A percentile compares a stretch with the other conserved stretches of the same genome.
phyloP scores from a whole-genome alignment of 2,113 vertebrate genomes.

The Mastomys coucha region DNA sequence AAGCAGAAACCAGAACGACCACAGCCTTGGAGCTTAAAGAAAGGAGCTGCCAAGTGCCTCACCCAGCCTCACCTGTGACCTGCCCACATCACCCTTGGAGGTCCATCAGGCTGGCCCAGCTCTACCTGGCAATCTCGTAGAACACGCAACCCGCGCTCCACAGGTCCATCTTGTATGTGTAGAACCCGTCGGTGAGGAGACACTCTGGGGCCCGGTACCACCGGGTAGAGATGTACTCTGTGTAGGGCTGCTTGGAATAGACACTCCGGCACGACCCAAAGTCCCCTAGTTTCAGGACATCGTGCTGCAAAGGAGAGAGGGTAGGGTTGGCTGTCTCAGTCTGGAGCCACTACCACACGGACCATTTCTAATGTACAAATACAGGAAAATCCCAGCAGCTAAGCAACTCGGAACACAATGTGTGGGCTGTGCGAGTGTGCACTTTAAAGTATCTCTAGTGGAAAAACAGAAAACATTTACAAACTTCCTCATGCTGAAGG shows the following conservation, averaged over 20 bases:
- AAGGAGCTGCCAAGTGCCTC: neutral
- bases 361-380: neutral
- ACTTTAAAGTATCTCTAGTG: fast-evolving
- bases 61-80: neutral
- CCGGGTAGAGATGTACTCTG: constrained; percentile 92
- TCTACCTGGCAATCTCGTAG: constrained; percentile 93
- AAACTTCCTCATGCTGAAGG: fast-evolving
- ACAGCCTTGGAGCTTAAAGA: neutral
- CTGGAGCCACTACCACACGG: neutral
- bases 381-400: neutral
- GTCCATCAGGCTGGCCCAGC: neutral
- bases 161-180: constrained; percentile 90
- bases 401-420: neutral
- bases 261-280: constrained; percentile 93
- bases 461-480: fast-evolving
- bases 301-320: constrained; percentile 86
- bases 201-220: constrained; percentile 95
- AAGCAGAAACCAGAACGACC: neutral
- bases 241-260: constrained; percentile 91
- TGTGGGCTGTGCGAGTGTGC: neutral
- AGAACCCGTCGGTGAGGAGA: constrained; percentile 93
- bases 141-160: constrained; percentile 94
- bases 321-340: neutral
- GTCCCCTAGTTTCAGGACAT: constrained; percentile 92
- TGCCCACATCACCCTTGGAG: neutral